A percentile compares a stretch with the other conserved stretches of the same genome.
Conservation (phyloP, 2,113 vertebrate genomes). For the Phyllopteryx taeniolatus region DNA sequence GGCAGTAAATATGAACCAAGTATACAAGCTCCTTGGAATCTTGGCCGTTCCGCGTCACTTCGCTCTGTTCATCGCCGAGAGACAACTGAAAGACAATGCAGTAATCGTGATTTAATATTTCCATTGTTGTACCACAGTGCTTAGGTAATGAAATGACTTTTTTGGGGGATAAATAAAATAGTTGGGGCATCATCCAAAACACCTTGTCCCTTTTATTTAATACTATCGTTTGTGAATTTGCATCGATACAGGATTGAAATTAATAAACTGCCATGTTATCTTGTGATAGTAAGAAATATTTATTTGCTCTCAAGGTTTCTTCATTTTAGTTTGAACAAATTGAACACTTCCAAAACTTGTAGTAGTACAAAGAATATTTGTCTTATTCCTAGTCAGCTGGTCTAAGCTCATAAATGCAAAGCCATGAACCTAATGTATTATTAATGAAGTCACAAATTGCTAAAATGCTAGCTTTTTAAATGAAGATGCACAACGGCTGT, state of each 20-base stretch:
- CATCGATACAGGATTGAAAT: neutral
- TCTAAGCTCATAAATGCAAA: too few relatives aligned
- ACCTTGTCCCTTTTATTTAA: neutral
- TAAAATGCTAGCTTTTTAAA: too few relatives aligned
- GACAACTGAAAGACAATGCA: constrained; percentile 77
- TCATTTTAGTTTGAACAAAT: too few relatives aligned
- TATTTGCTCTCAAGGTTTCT: too few relatives aligned
- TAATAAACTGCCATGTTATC: neutral
- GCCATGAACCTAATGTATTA: too few relatives aligned
- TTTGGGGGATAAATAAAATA: neutral
- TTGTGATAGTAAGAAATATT: neutral
- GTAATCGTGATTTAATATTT: neutral
- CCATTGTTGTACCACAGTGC: neutral
- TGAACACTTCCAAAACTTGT: too few relatives aligned
- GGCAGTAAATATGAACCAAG: constrained; percentile 93
- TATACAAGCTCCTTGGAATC: constrained; percentile 96
- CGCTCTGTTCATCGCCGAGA: constrained; percentile 93
- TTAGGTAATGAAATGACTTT: neutral
- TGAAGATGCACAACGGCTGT: too few relatives aligned
- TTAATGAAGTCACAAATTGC: too few relatives aligned
- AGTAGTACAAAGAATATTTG: too few relatives aligned
- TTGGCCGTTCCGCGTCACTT: constrained; percentile 88
- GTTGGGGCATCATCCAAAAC: neutral
- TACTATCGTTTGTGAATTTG: neutral
- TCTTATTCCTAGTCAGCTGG: too few relatives aligned